Evolutionary conservation across 2,888 invertebrate species (phyloP).

Genomic region (Camptogramma bilineatum): DNA sequence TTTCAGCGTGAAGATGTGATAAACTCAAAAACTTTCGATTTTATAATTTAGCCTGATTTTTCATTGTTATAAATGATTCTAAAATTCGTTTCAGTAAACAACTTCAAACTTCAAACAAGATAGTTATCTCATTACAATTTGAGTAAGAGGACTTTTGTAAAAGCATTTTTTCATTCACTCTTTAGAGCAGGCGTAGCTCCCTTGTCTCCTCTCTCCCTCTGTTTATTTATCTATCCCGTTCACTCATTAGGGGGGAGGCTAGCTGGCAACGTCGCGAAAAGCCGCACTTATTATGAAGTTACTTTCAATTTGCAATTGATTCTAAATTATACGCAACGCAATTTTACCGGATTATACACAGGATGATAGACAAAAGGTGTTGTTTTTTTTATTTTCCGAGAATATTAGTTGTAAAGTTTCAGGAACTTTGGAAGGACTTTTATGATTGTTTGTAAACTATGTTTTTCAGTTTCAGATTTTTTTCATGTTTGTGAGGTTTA

Average conservation of each 20-base stretch:
- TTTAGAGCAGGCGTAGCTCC: conserved; percentile 49
- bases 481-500: background rate
- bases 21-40: too few relatives aligned
- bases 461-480: background rate
- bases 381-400: conserved; percentile 16
- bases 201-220: conserved; percentile 44
- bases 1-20: too few relatives aligned
- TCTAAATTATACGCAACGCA: conserved; percentile 16
- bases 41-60: too few relatives aligned
- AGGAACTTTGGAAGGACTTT: background rate
- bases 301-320: conserved; percentile 34
- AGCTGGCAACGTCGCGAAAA: conserved; percentile 66
- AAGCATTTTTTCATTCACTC: conserved; percentile 45
- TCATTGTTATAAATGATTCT: too few relatives aligned
- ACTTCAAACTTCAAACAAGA: too few relatives aligned
- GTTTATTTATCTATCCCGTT: conserved; percentile 47
- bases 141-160: conserved; percentile 22
- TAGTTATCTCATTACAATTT: conserved; percentile 12
- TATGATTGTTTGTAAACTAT: background rate
- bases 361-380: conserved; percentile 23
- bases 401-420: conserved; percentile 5
- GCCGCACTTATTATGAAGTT: conserved; percentile 47
- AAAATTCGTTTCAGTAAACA: too few relatives aligned
- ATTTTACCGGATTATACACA: conserved; percentile 28
- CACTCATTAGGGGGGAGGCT: conserved; percentile 59